A percentile compares a stretch with the other conserved stretches of the same genome.
Evolutionary conservation across 2,113 vertebrate species (phyloP).

Genomic region (Onychorhynchus coronatus): DNA sequence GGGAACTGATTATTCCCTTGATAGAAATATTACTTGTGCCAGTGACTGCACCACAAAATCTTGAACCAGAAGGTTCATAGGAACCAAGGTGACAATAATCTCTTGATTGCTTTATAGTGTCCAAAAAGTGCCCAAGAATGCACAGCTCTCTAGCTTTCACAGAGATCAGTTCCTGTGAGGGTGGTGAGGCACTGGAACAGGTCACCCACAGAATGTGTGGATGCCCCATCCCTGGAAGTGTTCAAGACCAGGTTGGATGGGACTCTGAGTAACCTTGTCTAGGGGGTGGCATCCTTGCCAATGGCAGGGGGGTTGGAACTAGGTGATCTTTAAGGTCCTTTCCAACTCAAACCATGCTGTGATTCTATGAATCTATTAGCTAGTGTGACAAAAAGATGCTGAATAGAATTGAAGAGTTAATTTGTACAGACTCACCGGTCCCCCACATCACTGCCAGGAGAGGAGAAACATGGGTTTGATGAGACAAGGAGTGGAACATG

Average conservation of each 20-base stretch:
- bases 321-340: not conserved
- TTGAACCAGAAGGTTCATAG: not conserved
- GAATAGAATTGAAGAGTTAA: not conserved
- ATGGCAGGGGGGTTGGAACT: not conserved
- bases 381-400: not conserved
- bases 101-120: not conserved
- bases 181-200: not conserved
- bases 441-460: not conserved
- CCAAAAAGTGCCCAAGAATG: not conserved
- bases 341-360: not conserved
- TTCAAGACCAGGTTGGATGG: not conserved
- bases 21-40: not conserved
- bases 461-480: not conserved
- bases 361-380: not conserved
- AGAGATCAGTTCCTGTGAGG: not conserved
- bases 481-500: fast-evolving
- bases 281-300: not conserved
- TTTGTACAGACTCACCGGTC: not conserved
- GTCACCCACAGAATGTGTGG: not conserved
- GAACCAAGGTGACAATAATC: not conserved
- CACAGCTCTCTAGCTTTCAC: not conserved
- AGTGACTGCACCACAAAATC: not conserved
- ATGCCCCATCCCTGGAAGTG: not conserved
- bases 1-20: not conserved
- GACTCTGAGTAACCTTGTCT: not conserved